phyloP scores from a whole-genome alignment of 2,888 invertebrate genomes.

The Drosophila formosana region DNA sequence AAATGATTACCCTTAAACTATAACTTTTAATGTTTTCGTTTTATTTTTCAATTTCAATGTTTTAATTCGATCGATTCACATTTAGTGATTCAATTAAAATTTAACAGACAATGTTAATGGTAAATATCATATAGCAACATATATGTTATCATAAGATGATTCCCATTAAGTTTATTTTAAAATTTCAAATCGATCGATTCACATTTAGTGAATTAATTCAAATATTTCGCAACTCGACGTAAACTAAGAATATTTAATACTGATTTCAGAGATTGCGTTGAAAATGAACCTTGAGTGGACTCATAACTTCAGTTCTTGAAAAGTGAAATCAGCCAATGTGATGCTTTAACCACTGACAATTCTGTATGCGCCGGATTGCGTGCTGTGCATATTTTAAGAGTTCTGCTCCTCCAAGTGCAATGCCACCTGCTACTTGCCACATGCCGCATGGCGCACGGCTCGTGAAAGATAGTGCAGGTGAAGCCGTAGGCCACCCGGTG shows the following conservation, averaged over 20 bases:
- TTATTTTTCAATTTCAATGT: no score
- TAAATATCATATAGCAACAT: no score
- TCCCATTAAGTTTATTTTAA: no score
- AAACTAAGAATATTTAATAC: background rate
- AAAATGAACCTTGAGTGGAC: conserved; percentile 33
- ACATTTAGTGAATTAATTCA: no score
- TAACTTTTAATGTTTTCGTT: no score
- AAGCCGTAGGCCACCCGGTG: conserved; percentile 33
- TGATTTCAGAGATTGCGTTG: background rate
- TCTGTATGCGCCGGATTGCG: conserved; percentile 48
- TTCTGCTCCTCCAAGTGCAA: conserved; percentile 53
- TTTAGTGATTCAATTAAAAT: no score
- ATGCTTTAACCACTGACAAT: conserved; percentile 25
- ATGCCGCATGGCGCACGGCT: conserved; percentile 14
- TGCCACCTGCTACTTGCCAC: conserved; percentile 42
- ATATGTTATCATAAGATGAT: no score
- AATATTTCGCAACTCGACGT: no score
- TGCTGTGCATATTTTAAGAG: conserved; percentile 69
- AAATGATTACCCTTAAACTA: no score
- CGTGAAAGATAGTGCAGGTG: background rate
- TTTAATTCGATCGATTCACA: no score
- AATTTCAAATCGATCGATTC: no score
- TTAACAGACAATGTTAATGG: no score
- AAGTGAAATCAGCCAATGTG: conserved; percentile 52
- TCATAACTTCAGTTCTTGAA: conserved; percentile 35